Base-by-base conservation (phyloP, 2,113 vertebrate genomes). In the Gymnorhina tibicen region DNA sequence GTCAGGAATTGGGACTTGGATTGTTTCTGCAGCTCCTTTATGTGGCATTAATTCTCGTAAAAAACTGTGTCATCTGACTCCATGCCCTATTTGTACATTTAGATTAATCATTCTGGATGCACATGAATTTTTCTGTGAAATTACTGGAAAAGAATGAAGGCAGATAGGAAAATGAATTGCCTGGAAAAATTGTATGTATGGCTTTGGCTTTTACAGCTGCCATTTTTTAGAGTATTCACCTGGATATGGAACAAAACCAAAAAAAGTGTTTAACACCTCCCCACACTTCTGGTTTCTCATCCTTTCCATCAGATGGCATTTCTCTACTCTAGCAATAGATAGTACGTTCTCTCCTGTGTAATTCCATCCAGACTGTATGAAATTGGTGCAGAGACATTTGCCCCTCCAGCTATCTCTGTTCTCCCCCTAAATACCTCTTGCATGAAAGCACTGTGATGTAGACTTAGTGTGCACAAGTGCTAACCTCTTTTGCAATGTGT, bases 131-230 rank as follows among this genome's bases (percentile, higher is more conserved):
- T 89, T 60, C 8, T 6, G 59, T 93, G 63, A 80, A 93, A 83
- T 89, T 84, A 62, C 70, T 88, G 55, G 55, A 52, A 87, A 74
- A 27, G 20, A 95, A 55, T 55, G 41, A 74, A 92, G 59, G 30
- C 44, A 90, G 39, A 70, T 93, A 70, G n/a, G 20, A 66, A 75
- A 84, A 77, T 1, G 17, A 94, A 77, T 89, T 86, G 27, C 47
- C 47, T 90, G 47, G 59, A 70, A 87, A 93, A 94, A 66, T 32
- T 42, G 21, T 23, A 15, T 17, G 6, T 52, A 11, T 52, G 20
- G 9, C 16, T 39, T 93, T 85, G 85, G 16, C 35, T 87, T 76
- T 79, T 46, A 58, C 26, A 35, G 35, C 13, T 75, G 77, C 58
- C 50, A 27, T 76, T 60, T 82, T 74, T 55, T 23, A 1, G 63